Evolutionary conservation across 1,140 invertebrate genomes (phyloP).

Genomic region (Drosophila hydei): DNA sequence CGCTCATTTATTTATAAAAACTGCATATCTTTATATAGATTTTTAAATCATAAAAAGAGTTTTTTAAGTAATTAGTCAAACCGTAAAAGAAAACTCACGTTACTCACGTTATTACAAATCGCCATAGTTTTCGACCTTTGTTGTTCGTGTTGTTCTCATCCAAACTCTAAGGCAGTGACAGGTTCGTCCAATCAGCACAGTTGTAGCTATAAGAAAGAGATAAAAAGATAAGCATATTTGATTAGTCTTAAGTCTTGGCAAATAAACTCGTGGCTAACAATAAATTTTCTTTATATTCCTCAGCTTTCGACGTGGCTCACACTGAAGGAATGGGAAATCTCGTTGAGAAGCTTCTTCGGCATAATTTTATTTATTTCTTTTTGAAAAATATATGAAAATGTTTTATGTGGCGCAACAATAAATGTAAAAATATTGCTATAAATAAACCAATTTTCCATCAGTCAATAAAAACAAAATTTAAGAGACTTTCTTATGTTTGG

Average conservation of each 20-base stretch:
- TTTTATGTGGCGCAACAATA: slow-evolving; percentile 48
- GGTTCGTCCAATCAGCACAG: slow-evolving; percentile 16
- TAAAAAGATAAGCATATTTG: slow-evolving; percentile 25
- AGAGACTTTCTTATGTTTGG: slow-evolving; percentile 41
- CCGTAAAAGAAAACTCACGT: neutral
- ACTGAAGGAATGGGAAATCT: slow-evolving; percentile 33
- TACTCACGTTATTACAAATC: slow-evolving; percentile 63
- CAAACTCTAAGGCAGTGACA: slow-evolving; percentile 12
- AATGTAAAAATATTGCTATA: slow-evolving; percentile 62
- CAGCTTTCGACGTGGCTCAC: slow-evolving; percentile 2
- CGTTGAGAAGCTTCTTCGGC: slow-evolving; percentile 18
- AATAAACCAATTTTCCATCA: slow-evolving; percentile 68
- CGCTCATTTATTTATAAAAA: slow-evolving; percentile 9
- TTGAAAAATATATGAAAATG: slow-evolving; percentile 25
- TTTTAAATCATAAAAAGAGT: slow-evolving; percentile 21
- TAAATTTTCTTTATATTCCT: slow-evolving; percentile 29
- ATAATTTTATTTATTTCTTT: slow-evolving; percentile 38
- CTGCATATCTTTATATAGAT: slow-evolving; percentile 58
- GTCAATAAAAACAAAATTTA: slow-evolving; percentile 57
- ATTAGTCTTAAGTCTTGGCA: slow-evolving; percentile 36
- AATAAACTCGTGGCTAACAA: slow-evolving; percentile 23
- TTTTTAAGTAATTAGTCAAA: slow-evolving; percentile 44
- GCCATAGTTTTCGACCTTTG: slow-evolving; percentile 35
- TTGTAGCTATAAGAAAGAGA: slow-evolving; percentile 39
- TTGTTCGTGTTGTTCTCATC: slow-evolving; percentile 25